These are phyloP conservation scores for Carabus problematicus DNA, from an alignment of 2,888 invertebrate genomes.

Conservation along the genomic window DNA sequence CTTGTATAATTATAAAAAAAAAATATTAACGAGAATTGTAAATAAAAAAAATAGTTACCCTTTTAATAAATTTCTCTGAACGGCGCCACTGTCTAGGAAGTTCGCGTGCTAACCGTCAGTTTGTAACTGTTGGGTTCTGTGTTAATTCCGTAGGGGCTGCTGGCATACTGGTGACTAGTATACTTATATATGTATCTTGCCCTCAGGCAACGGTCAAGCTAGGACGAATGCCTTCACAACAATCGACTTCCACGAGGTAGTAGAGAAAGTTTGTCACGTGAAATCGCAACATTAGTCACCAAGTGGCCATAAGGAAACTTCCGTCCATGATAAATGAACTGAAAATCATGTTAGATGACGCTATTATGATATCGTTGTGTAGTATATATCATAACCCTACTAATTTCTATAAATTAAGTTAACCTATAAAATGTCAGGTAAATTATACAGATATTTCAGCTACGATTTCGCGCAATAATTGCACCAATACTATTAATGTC, in stretches of 20 bases:
- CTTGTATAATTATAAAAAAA: not conserved
- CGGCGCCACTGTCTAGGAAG: slow-evolving; percentile 4
- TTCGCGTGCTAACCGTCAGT: slow-evolving; percentile 14
- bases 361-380: too few relatives aligned
- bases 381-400: too few relatives aligned
- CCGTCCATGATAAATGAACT: too few relatives aligned
- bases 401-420: too few relatives aligned
- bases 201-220: not conserved
- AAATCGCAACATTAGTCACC: slow-evolving; percentile 15
- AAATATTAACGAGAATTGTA: not conserved
- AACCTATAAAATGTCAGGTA: too few relatives aligned
- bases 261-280: slow-evolving; percentile 13
- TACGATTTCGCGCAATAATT: too few relatives aligned
- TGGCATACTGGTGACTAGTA: too few relatives aligned
- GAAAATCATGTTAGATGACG: too few relatives aligned
- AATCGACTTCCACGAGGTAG: slow-evolving; percentile 9
- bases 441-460: too few relatives aligned
- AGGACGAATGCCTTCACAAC: slow-evolving; percentile 6
- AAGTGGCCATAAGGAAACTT: not conserved
- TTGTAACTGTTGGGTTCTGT: slow-evolving; percentile 3
- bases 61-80: not conserved
- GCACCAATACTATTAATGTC: not conserved
- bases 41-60: not conserved
- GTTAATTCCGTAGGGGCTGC: not conserved
- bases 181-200: not conserved